Conservation (phyloP, 2,797 vertebrate species). For the Cheirogaleus major region DNA sequence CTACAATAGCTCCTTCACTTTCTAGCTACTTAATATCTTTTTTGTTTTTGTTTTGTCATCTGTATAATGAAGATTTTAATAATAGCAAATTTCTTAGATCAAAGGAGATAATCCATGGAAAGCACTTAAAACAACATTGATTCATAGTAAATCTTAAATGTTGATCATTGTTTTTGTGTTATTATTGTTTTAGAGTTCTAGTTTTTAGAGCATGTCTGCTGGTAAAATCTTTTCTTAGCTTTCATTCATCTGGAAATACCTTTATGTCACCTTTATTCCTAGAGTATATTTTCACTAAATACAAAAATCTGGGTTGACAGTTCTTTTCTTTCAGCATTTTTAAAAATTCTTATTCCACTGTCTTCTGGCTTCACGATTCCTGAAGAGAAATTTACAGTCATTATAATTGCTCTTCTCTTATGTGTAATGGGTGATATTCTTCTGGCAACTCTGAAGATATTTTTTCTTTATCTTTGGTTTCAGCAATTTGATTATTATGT, state of each 20-base stretch:
- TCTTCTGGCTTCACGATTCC: background rate
- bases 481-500: background rate
- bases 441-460: background rate
- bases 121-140: background rate
- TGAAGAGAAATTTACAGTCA: background rate
- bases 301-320: background rate
- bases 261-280: conserved; percentile 15
- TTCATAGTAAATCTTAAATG: background rate
- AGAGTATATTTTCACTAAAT: background rate
- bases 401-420: background rate
- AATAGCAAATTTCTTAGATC: background rate
- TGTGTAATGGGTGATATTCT: background rate
- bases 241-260: background rate
- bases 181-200: background rate
- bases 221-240: background rate
- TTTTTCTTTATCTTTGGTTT: background rate
- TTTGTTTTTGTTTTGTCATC: conserved; percentile 8
- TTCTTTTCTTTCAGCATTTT: conserved; percentile 7
- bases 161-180: background rate
- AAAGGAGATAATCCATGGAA: background rate
- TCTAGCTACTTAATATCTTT: background rate
- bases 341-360: background rate
- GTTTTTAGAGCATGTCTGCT: background rate
- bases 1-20: background rate
- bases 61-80: background rate